These are phyloP conservation scores for Chelonoidis abingdonii DNA, from an alignment of 2,113 vertebrate genomes.

Conservation along the genomic window DNA sequence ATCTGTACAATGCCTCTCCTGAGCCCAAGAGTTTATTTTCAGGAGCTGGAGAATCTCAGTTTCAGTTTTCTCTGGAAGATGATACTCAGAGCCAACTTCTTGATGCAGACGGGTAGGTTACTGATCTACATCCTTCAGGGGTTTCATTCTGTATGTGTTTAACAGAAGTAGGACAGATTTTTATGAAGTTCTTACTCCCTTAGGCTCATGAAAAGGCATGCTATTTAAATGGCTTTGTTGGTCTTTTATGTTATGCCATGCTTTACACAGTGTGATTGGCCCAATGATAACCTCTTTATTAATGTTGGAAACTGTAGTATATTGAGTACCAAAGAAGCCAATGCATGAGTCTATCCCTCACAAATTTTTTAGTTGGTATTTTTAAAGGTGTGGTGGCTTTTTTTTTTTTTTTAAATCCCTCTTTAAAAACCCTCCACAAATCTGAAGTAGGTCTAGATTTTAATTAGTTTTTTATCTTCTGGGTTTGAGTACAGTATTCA, in stretches of 20 bases:
- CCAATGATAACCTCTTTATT: not conserved
- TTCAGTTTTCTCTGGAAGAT: conserved; percentile 93
- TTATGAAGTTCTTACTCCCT: no score
- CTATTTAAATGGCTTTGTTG: not conserved
- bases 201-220: no score
- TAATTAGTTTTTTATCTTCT: not conserved
- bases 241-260: not conserved
- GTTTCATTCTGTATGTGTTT: not conserved
- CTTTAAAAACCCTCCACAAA: not conserved
- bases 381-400: not conserved
- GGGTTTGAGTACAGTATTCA: not conserved
- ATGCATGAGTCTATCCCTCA: not conserved
- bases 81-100: conserved; percentile 96
- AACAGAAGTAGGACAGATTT: not conserved
- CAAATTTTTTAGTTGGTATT: not conserved
- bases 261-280: not conserved
- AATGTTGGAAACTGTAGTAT: not conserved
- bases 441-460: not conserved
- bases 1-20: conserved; percentile 93
- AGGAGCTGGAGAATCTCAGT: conserved; percentile 85
- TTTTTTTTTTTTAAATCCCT: not conserved
- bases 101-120: conserved; percentile 94
- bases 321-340: not conserved
- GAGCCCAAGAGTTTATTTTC: conserved; percentile 86
- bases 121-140: not conserved